Conservation (phyloP, 2,888 invertebrate species). For the Apamea crenata region DNA sequence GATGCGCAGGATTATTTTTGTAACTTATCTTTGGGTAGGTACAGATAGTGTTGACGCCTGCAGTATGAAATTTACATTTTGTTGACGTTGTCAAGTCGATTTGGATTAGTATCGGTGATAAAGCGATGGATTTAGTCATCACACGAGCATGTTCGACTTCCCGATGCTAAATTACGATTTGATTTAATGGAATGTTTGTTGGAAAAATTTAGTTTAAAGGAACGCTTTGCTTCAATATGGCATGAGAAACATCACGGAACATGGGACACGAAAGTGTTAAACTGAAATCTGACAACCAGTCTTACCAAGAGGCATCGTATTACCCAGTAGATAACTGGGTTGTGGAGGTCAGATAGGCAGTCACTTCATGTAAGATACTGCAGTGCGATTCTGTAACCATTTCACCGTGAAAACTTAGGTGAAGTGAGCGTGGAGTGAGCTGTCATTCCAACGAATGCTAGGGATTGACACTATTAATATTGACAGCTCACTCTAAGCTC, state of each 20-base stretch:
- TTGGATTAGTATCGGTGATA: conserved; percentile 38
- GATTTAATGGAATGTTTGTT: conserved; percentile 26
- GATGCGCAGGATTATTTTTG: conserved; percentile 18
- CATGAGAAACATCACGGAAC: not conserved
- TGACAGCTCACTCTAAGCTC: too few species aligned
- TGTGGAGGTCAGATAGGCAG: too few species aligned
- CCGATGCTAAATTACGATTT: conserved; percentile 12
- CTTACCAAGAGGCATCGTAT: not conserved
- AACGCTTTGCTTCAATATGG: not conserved
- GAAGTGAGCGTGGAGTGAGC: too few species aligned
- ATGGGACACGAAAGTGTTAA: not conserved
- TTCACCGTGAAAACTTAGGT: too few species aligned
- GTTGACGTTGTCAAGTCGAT: conserved; percentile 35
- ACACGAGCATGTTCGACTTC: conserved; percentile 7
- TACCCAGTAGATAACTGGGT: not conserved
- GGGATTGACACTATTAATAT: too few species aligned
- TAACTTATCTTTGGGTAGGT: conserved; percentile 29
- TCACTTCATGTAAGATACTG: too few species aligned
- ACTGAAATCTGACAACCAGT: not conserved
- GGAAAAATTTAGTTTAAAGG: not conserved
- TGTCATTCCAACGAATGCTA: too few species aligned
- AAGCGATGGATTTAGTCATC: conserved; percentile 31
- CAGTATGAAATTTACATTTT: conserved; percentile 25
- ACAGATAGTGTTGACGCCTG: conserved; percentile 10
- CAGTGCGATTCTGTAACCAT: too few species aligned